Base-by-base conservation (phyloP, 2,113 vertebrate genomes). In the Serinus canaria region DNA sequence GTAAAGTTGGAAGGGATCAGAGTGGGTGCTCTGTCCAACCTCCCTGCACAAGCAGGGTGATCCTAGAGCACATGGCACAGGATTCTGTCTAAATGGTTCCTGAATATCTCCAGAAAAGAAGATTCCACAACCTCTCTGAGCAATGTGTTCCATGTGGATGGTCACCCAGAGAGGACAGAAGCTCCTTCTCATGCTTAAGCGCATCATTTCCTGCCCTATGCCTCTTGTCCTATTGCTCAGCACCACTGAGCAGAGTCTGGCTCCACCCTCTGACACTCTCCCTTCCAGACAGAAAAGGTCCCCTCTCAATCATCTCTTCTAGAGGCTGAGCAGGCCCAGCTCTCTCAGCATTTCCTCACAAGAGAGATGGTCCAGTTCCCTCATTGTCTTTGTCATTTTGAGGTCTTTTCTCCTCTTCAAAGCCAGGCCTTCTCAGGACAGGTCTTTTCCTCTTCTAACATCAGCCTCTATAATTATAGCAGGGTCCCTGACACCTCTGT, bases 341-440 rank as follows among this genome's bases (percentile, higher is more conserved):
- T 60, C 33, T 33, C 52, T 59, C 23, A 39, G 60, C 0, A 0
- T 21, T 74, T 59, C 46, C 68, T 81, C 3, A 0, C 24, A 44
- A 82, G 28, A 44, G 12, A 46, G 28, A 24, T 24, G 33, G 8
- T n/a, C 19, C 52, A 46, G 46, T 52, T 50, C 23, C 20, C 4
- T 46, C 19, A 59, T 10, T 2, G 4, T 35, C 67, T 70, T 47
- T 19, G 37, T 44, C 6, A 50, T 43, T 86, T 60, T 52, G 28
- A 92, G 64, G 31, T 52, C 33, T 69, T 39, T 69, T 60, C 20
- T 75, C 24, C 41, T 77, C 24, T 72, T 87, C 43, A 89, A 87
- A 78, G 27, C 16, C 52, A 70, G 35, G 31, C 31, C 25, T 86
- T 63, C 68, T 76, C 55, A 62, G 33, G 44, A 60, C 25, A 66